phyloP scores from a whole-genome alignment of 1,140 invertebrate species.

The Pogonomyrmex barbatus region DNA sequence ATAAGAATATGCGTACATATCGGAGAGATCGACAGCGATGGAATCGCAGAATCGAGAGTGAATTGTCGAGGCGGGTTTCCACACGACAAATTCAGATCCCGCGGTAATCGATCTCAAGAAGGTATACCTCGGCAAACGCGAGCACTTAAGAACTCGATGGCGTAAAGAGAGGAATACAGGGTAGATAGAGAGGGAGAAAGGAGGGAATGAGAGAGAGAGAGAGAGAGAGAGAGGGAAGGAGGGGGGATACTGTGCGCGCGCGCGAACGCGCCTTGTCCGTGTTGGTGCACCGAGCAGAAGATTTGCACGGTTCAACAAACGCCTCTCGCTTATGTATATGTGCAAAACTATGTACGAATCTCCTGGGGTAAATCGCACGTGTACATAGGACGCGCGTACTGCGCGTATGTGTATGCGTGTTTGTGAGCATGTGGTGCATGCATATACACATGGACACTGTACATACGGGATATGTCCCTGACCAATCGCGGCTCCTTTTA shows the following conservation, averaged over 20 bases:
- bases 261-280: conserved; percentile 18
- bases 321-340: conserved; percentile 61
- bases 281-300: conserved; percentile 58
- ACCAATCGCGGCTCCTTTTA: conserved; percentile 56
- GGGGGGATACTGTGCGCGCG: conserved; percentile 42
- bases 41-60: conserved; percentile 54
- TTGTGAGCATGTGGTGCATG: not conserved
- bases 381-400: conserved; percentile 35
- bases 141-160: not conserved
- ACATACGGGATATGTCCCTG: conserved; percentile 27
- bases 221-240: not conserved
- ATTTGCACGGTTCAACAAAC: conserved; percentile 65
- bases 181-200: not conserved
- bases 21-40: conserved; percentile 49
- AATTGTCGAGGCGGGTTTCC: conserved; percentile 56
- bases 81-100: conserved; percentile 65
- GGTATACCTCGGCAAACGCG: conserved; percentile 27
- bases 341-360: conserved; percentile 62
- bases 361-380: conserved; percentile 56
- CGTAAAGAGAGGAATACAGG: not conserved
- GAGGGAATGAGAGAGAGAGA: not conserved
- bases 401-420: not conserved
- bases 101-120: conserved; percentile 55
- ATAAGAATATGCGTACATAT: conserved; percentile 40
- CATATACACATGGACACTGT: not conserved